Evolutionary conservation across 2,113 vertebrate species (phyloP), one percentile per base, ranked within the genome.

Genomic region (Aphyosemion australe): DNA sequence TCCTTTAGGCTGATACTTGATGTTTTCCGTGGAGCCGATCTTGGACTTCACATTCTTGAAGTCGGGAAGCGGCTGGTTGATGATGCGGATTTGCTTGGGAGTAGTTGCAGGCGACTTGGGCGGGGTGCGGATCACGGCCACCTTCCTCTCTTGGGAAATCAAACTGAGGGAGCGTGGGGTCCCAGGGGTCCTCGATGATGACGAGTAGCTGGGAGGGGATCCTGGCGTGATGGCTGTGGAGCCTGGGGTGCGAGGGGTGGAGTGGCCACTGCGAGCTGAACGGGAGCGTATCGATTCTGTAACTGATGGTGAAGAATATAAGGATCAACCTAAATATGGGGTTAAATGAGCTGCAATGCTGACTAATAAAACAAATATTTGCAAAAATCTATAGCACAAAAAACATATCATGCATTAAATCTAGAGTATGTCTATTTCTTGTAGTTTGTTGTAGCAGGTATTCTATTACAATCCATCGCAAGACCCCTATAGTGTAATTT

Each of bases 1-100:
- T 49, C 95, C 96, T 92, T 97, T 98, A 14, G 97, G 97, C 88
- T 99, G 97, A 85, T 99, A 98, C 86, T 95, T 99, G 89, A 99
- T 98, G 73, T 99, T 99, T 39, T 99, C 97, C 12, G 91, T 99
- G 50, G 97, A 99, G 71, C 97, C 96, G 3, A 99, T 96, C 93
- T 99, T 99, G 84, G 97, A 98, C 82, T 91, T 96, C 92, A 99
- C 72, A 3, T 97, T 98, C 92, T 98, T 99, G 85, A 97, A 94
- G 89, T 99, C 97, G n/a, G 97, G 97, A 75, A 98, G 91, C 15
- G 97, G 97, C 79, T 98, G 96, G 88, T 95, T 98, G 84, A 98
- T 91, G 76, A 99, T 90, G 49, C 97, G 95, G 41, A 98, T 94
- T 87, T 97, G 96, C 91, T 98, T 99, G 13, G 96, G 95, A 18